Conservation (phyloP, 2,888 invertebrate species). For the Zaprionus bogoriensis region DNA sequence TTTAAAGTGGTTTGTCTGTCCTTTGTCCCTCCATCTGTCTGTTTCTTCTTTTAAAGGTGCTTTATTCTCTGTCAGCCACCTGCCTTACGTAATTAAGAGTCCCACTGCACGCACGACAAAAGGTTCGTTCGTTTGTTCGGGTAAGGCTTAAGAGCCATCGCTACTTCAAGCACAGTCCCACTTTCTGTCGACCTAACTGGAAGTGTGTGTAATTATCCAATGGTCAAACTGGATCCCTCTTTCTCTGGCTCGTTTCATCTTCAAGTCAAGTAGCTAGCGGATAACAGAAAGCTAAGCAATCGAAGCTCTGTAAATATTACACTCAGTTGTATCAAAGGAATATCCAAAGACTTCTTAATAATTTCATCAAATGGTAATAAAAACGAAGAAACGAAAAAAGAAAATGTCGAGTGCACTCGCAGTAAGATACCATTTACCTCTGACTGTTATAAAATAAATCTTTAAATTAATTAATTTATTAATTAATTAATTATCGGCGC, state of each 20-base stretch:
- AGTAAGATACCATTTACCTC: too few relatives aligned
- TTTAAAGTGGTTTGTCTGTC: slow-evolving; percentile 66
- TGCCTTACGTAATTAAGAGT: slow-evolving; percentile 77
- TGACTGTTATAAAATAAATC: too few relatives aligned
- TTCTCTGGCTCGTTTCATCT: too few relatives aligned
- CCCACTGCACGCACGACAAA: slow-evolving; percentile 60
- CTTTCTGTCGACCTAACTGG: not conserved
- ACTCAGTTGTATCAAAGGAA: too few relatives aligned
- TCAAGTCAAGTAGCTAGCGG: slow-evolving; percentile 75
- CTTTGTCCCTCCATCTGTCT: not conserved
- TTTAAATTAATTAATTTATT: too few relatives aligned
- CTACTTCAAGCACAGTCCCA: slow-evolving; percentile 18
- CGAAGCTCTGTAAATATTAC: slow-evolving; percentile 58
- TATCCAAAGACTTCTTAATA: too few relatives aligned
- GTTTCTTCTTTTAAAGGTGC: slow-evolving; percentile 40
- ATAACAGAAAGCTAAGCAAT: slow-evolving; percentile 56
- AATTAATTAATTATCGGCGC: too few relatives aligned
- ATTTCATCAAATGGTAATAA: too few relatives aligned
- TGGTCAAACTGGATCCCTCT: slow-evolving; percentile 65
- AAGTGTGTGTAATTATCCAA: slow-evolving; percentile 69
- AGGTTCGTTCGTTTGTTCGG: slow-evolving; percentile 57
- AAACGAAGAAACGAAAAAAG: too few relatives aligned
- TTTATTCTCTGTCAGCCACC: slow-evolving; percentile 72
- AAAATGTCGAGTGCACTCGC: too few relatives aligned
- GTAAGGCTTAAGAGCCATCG: slow-evolving; percentile 37